Evolutionary conservation across 2,113 vertebrate species (phyloP), one percentile per base, ranked within the genome.

Genomic region (Alethe castanea): DNA sequence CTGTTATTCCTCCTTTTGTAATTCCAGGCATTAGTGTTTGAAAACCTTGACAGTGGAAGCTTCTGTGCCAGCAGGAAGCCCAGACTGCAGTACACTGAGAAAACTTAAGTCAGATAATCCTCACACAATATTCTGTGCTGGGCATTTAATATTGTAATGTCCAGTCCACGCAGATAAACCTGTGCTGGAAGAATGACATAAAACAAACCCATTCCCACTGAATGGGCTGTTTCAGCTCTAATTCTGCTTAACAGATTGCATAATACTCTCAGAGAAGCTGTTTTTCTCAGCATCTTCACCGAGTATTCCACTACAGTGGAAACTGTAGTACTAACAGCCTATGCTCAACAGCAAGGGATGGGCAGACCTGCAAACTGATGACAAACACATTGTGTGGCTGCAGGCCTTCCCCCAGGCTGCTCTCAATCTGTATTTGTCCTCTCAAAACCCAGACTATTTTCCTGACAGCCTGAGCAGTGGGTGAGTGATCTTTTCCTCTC

Each of bases 101-200:
- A 95, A 92, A 88, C 26, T 36, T 57, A 84, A 88, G 40, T 93
- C 93, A 2, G 7, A 81, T 94, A 95, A 96, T 95, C 88, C 71
- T 97, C 91, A 86, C 73, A 76, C 81, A 40, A 72, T 92, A 95
- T 91, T 97, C 78, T 3, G 0, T 64, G 80, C 81, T 81, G 61
- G 71, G 64, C 65, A 95, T 91, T 94, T 88, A 73, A 53, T 76
- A 77, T 12, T 92, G 80, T 76, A 79, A 96, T 94, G 96, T 94
- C 76, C 57, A 94, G 74, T 44, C 47, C 88, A 87, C 70, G 95
- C 6, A 74, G 56, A 81, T 91, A 86, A 96, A 95, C 53, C 61
- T 29, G 29, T 79, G 80, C 81, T 95, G 84, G 78, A 95, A 94
- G 69, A 44, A 56, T 88, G 83, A 83, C 59, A 88, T 56, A 93